These are phyloP conservation scores for Drosophila bifasciata DNA, from an alignment of 1,140 invertebrate genomes.

Conservation along the genomic window DNA sequence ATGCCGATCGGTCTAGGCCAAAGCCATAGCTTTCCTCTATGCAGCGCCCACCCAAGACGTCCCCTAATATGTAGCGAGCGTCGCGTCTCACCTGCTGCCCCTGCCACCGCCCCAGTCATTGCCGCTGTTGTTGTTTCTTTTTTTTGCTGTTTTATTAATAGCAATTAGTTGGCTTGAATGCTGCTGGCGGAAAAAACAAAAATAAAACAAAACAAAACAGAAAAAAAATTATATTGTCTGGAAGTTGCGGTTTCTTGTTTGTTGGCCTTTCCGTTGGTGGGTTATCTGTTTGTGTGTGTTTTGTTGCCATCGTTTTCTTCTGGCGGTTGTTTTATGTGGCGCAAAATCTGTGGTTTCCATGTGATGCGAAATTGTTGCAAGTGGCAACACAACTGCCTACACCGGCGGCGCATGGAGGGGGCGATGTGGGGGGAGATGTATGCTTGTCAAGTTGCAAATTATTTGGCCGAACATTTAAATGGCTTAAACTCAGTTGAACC, in stretches of 20 bases:
- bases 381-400: conserved; percentile 36
- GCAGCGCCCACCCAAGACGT: conserved; percentile 51
- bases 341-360: conserved; percentile 69
- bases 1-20: conserved; percentile 28
- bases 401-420: not conserved
- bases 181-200: conserved; percentile 31
- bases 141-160: conserved; percentile 68
- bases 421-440: conserved; percentile 17
- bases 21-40: conserved; percentile 28
- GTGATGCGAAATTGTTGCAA: conserved; percentile 58
- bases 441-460: conserved; percentile 51
- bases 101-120: conserved; percentile 33
- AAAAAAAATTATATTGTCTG: conserved; percentile 43
- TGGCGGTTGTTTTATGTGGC: conserved; percentile 65
- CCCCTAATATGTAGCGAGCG: conserved; percentile 39
- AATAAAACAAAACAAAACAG: conserved; percentile 4
- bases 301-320: conserved; percentile 22
- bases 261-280: conserved; percentile 27
- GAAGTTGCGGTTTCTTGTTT: conserved; percentile 56
- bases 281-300: conserved; percentile 40
- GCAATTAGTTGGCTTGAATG: conserved; percentile 61
- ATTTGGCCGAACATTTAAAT: conserved; percentile 46
- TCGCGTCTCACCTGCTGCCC: conserved; percentile 46
- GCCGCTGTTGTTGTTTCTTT: conserved; percentile 8
- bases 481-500: conserved; percentile 73